Base-by-base conservation (phyloP, 2,888 invertebrate genomes). In the Unio delphinus region DNA sequence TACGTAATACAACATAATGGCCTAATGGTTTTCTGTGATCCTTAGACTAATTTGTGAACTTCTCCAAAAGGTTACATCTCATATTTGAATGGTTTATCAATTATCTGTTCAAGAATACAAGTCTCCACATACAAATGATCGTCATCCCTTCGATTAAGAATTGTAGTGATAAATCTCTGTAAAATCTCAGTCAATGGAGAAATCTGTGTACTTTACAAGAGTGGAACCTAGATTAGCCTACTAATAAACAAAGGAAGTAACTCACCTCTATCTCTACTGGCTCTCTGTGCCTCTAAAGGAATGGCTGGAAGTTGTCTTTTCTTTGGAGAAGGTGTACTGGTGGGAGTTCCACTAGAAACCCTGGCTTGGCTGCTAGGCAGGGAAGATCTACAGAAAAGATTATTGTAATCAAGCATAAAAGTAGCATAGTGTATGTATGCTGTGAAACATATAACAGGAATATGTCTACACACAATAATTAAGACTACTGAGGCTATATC, bases 261-360 rank as follows among this genome's bases (percentile, higher is more conserved):
- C 74, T 70, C 77, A 89, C 89, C 89, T 84, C 87, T 80, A 73
- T 89, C 89, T 64, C 89, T 76, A 70, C 85, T 86, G 30, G 86
- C 84, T 68, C 83, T 80, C 70, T 88, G 88, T 45, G 86, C 87
- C 62, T 88, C 87, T 26, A 87, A 70, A 67, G 97, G 98, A 90
- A 98, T 96, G 91, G 96, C 96, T 81, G 98, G 98, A 88, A 98
- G 93, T 91, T 98, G 97, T 81, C 98, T 93, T 92, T 97, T 98
- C 92, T 98, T 98, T 67, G 89, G 88, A 68, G 89, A 89, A 11
- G 97, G 97, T 80, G 96, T 97, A 75, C 96, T 96, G 72, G 96
- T 96, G 67, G 97, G 97, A 67, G 97, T 97, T 83, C 95, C 96
- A 71, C 96, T 96, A 75, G 77, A 60, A 60, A 80, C 65, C 55